Percentiles rank a stretch among this genome's conserved stretches.
phyloP scores from a whole-genome alignment of 2,797 vertebrate species.

The Sternarchorhynchus goeldii region DNA sequence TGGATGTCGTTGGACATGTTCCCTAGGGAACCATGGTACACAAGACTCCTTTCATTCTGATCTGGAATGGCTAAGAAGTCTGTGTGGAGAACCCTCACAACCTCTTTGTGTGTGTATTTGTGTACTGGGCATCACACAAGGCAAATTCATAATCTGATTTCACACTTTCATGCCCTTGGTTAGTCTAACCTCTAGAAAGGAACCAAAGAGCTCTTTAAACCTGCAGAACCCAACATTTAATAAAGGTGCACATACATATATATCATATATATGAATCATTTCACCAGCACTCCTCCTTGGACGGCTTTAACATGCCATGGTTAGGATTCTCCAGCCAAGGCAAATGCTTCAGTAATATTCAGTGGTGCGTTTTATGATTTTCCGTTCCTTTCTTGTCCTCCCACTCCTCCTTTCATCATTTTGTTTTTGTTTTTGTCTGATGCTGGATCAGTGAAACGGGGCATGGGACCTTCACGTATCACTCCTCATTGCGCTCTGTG shows the following conservation, averaged over 20 bases:
- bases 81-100: constrained; percentile 26
- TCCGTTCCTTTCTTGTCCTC: neutral
- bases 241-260: neutral
- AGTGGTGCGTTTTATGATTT: constrained; percentile 52
- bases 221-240: constrained; percentile 3
- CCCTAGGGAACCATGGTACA: neutral
- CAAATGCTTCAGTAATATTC: constrained; percentile 62
- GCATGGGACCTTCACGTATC: constrained; percentile 61
- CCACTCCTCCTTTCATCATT: constrained; percentile 19
- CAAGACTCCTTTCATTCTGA: constrained; percentile 18
- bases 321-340: constrained; percentile 48
- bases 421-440: constrained; percentile 68
- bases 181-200: constrained; percentile 59
- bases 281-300: neutral
- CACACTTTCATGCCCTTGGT: constrained; percentile 70
- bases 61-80: constrained; percentile 44
- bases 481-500: constrained; percentile 46
- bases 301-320: neutral
- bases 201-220: constrained; percentile 62
- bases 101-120: constrained; percentile 61
- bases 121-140: constrained; percentile 75
- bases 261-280: neutral
- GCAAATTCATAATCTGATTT: constrained; percentile 76
- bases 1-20: constrained; percentile 4
- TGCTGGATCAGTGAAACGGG: constrained; percentile 62